These are phyloP conservation scores for Drosophila anceps DNA, from an alignment of 2,888 invertebrate genomes.

Conservation along the genomic window DNA sequence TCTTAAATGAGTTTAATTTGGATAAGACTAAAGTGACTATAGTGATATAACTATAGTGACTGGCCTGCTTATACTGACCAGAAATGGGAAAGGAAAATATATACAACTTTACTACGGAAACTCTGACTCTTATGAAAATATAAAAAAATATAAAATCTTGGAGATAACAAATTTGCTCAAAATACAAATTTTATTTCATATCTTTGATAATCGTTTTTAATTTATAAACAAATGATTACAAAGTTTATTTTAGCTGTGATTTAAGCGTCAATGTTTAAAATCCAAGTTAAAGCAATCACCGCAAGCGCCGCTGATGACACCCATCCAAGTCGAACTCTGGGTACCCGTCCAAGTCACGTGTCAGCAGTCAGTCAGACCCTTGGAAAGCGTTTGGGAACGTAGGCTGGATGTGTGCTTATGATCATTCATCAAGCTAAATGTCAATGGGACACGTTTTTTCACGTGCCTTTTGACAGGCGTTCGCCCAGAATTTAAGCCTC, in stretches of 20 bases:
- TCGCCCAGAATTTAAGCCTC: slow-evolving; percentile 71
- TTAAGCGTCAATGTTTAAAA: not conserved
- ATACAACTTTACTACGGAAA: no score
- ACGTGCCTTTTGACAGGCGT: slow-evolving; percentile 75
- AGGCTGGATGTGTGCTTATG: slow-evolving; percentile 39
- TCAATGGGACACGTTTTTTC: slow-evolving; percentile 79
- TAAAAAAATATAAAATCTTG: no score
- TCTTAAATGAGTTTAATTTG: no score
- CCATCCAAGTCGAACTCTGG: not conserved
- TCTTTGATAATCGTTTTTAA: not conserved
- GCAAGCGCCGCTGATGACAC: slow-evolving; percentile 8
- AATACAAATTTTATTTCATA: not conserved
- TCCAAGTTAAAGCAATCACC: slow-evolving; percentile 45
- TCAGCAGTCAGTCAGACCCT: slow-evolving; percentile 72
- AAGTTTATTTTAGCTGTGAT: not conserved
- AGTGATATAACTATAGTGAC: no score
- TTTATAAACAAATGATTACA: not conserved
- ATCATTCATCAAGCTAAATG: slow-evolving; percentile 81
- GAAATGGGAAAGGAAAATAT: no score
- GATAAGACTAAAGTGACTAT: no score
- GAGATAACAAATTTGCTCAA: not conserved
- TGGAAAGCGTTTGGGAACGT: slow-evolving; percentile 42
- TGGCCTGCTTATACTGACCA: no score
- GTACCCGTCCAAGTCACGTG: slow-evolving; percentile 63
- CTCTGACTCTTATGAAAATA: no score